These are phyloP conservation scores for Drosophila robusta DNA, from an alignment of 2,888 invertebrate species.

Conservation along the genomic window DNA sequence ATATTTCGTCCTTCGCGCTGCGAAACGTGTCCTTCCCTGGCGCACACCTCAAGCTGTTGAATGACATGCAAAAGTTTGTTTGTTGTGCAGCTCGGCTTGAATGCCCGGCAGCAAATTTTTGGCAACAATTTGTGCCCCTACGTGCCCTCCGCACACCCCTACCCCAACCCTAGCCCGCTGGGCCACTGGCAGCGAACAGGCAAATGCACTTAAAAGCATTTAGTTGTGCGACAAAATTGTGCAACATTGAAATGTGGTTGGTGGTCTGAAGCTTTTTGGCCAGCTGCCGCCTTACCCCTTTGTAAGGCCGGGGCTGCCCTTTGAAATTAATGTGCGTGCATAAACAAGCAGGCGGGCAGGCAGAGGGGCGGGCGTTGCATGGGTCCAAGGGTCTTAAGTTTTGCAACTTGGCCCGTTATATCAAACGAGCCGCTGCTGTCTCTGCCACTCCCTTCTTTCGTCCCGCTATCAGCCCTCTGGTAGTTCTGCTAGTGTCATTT, in stretches of 20 bases:
- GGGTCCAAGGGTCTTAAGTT: slow-evolving; percentile 50
- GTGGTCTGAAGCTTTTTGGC: slow-evolving; percentile 42
- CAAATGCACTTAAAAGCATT: slow-evolving; percentile 80
- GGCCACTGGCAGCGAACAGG: slow-evolving; percentile 40
- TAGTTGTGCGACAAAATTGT: slow-evolving; percentile 75
- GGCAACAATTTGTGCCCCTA: slow-evolving; percentile 8
- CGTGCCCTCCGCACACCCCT: neutral
- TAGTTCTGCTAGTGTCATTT: slow-evolving; percentile 34
- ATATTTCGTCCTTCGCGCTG: neutral
- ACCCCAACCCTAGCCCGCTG: neutral
- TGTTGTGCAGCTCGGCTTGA: slow-evolving; percentile 19
- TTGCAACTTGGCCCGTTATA: slow-evolving; percentile 48
- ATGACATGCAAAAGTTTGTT: slow-evolving; percentile 31
- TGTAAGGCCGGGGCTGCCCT: slow-evolving; percentile 43
- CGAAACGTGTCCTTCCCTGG: neutral
- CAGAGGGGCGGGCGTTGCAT: slow-evolving; percentile 15
- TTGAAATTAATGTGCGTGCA: slow-evolving; percentile 77
- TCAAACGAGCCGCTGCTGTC: slow-evolving; percentile 10
- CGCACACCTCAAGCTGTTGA: slow-evolving; percentile 45
- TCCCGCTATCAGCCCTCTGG: neutral
- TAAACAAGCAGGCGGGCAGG: slow-evolving; percentile 59
- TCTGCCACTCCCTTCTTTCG: neutral
- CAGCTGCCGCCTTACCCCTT: slow-evolving; percentile 3
- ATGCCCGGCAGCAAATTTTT: slow-evolving; percentile 37
- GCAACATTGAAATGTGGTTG: slow-evolving; percentile 73